Conservation (phyloP, 2,113 vertebrate species). For the Macquaria ambigua region DNA sequence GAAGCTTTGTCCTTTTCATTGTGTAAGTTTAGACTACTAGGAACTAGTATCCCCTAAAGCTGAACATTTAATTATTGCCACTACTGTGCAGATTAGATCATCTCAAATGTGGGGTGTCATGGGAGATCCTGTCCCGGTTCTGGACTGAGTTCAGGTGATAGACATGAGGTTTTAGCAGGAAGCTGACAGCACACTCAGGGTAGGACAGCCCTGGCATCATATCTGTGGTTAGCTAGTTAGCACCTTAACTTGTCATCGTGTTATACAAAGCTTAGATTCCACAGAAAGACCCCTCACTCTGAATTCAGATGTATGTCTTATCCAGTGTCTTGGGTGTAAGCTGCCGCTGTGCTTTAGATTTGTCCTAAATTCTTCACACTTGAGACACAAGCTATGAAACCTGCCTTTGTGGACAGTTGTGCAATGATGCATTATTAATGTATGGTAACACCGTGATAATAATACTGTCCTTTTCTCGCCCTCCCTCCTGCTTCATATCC, state of each 20-base stretch:
- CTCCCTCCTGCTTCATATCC: conserved; percentile 70
- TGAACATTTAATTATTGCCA: background rate
- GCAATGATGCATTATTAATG: conserved; percentile 13
- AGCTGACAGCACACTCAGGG: background rate
- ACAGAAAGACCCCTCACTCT: background rate
- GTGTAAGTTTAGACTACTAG: background rate
- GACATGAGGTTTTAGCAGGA: conserved; percentile 21
- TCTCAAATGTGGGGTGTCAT: conserved; percentile 10
- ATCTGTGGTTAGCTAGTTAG: conserved; percentile 6
- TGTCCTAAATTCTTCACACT: background rate
- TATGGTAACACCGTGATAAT: conserved; percentile 42
- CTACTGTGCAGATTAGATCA: conserved; percentile 21
- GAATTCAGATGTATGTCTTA: background rate
- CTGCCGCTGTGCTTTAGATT: background rate
- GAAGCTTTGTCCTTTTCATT: background rate
- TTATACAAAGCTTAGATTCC: background rate
- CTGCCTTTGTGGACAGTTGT: conserved; percentile 6
- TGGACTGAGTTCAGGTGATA: conserved; percentile 10
- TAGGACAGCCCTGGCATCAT: background rate
- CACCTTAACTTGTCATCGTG: background rate
- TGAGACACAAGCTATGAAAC: conserved; percentile 1
- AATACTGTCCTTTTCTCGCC: conserved; percentile 56
- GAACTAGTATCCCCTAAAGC: background rate
- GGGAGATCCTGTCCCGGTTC: background rate
- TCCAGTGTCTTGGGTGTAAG: background rate